These are phyloP conservation scores for Lanius collurio DNA, from an alignment of 2,113 vertebrate genomes.

Conservation along the genomic window DNA sequence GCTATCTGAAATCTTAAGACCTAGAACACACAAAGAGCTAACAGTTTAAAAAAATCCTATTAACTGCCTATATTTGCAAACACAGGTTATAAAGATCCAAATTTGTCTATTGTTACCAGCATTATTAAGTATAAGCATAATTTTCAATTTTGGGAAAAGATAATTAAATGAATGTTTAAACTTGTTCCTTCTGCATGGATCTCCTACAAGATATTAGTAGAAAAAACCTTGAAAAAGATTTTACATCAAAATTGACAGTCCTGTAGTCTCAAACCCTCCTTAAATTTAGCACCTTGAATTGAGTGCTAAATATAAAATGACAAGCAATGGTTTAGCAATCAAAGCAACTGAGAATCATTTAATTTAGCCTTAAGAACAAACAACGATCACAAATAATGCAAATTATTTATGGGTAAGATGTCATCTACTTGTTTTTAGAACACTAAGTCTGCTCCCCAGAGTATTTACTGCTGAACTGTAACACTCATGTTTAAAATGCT, in stretches of 20 bases:
- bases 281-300: background rate
- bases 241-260: background rate
- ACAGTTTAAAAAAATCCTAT: background rate
- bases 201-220: background rate
- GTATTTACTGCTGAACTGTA: background rate
- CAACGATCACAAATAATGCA: background rate
- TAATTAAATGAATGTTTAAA: background rate
- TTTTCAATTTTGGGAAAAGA: background rate
- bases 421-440: background rate
- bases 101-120: background rate
- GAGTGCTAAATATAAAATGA: background rate
- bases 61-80: background rate
- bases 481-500: background rate
- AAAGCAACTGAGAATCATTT: background rate
- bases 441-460: background rate
- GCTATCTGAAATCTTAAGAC: background rate
- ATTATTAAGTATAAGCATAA: background rate
- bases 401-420: background rate
- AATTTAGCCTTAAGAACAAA: background rate
- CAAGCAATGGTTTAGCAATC: background rate
- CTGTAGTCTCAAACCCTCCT: background rate
- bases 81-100: background rate
- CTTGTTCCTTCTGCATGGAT: background rate
- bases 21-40: background rate
- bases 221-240: background rate